Percentiles rank a stretch among this genome's conserved stretches.
These are phyloP conservation scores for Coranthus polyacanthus DNA, from an alignment of 2,797 vertebrate species.

Conservation along the genomic window DNA sequence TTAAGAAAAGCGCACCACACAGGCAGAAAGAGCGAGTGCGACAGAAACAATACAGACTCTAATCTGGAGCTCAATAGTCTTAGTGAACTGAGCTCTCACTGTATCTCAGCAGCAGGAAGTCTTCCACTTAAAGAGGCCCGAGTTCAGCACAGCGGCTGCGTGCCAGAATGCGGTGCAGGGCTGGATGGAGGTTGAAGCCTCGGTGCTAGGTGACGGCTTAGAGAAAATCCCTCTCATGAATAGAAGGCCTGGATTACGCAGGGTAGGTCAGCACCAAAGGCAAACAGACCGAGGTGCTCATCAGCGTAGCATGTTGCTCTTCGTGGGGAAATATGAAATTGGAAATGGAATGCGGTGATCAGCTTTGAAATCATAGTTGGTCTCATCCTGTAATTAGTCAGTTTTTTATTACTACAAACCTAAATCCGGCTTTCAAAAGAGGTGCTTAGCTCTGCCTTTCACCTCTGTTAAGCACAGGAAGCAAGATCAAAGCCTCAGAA, in stretches of 20 bases:
- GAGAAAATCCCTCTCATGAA: conserved; percentile 77
- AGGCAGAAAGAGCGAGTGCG: conserved; percentile 26
- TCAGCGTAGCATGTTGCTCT: conserved; percentile 10
- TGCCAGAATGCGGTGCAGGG: conserved; percentile 68
- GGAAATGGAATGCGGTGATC: conserved; percentile 26
- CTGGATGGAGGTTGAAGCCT: conserved; percentile 55
- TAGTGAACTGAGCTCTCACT: conserved; percentile 34
- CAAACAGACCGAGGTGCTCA: conserved; percentile 34
- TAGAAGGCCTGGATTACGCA: conserved; percentile 67
- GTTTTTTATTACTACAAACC: conserved; percentile 2
- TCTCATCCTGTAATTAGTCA: conserved; percentile 30
- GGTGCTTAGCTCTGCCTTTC: conserved; percentile 55
- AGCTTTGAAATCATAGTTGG: conserved; percentile 10
- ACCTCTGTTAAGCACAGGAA: conserved; percentile 34
- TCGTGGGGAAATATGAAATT: conserved; percentile 43
- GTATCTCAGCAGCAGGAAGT: conserved; percentile 62
- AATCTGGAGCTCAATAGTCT: conserved; percentile 54
- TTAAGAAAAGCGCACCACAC: background rate
- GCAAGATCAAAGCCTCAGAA: conserved; percentile 59
- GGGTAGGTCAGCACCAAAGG: conserved; percentile 54
- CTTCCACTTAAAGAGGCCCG: conserved; percentile 57
- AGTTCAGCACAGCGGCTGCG: conserved; percentile 41
- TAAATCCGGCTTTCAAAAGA: conserved; percentile 53
- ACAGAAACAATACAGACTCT: conserved; percentile 40
- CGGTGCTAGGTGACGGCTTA: conserved; percentile 73